Evolutionary conservation across 1,140 invertebrate species (phyloP), one percentile per base, ranked within the genome.

Genomic region (Aphelinus certus): DNA sequence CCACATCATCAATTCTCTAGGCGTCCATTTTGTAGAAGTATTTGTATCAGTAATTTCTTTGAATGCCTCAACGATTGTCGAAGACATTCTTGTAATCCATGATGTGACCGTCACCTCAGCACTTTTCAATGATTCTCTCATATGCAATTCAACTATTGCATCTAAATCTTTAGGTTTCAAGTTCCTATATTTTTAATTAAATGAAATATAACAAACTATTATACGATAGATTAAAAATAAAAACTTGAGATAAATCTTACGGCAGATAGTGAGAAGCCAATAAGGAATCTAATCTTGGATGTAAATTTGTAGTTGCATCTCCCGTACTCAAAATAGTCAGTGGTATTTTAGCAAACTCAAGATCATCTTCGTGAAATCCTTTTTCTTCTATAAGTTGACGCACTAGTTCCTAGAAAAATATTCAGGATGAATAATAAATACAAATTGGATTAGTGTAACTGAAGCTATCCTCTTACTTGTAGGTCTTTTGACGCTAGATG

Each of bases 331-430:
- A 72, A 3, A 85, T 62, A 0, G 81, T 84, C 56, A 87, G 26
- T 0, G 85, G 81, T n/a, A 88, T 73, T 81, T 77, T 85, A 0
- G 86, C 86, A 67, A 88, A 88, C 78, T 84, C 85, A 7, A 88
- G 74, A 75, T 88, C 87, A 0, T 88, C 83, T 64, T 88, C 87
- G 69, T 88, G 82, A 62, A 87, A 88, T 71, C 87, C 86, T 45
- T 81, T 81, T 75, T 88, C 86, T 72, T 87, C 84, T 42, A 88
- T 75, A 3, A 88, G 63, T 61, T 87, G 80, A 4, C 87, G 79
- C 7, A 86, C 48, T 1, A 87, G 70, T 80, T 88, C 87, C 84
- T 88, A 64, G 26, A 69, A 26, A 26, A 26, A 71, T 62, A 55
- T 67, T 26, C 26, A 26, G 26, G 26, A 26, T 26, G 26, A 26